These are phyloP conservation scores for Bos javanicus DNA, from an alignment of 2,113 vertebrate species.

Conservation along the genomic window DNA sequence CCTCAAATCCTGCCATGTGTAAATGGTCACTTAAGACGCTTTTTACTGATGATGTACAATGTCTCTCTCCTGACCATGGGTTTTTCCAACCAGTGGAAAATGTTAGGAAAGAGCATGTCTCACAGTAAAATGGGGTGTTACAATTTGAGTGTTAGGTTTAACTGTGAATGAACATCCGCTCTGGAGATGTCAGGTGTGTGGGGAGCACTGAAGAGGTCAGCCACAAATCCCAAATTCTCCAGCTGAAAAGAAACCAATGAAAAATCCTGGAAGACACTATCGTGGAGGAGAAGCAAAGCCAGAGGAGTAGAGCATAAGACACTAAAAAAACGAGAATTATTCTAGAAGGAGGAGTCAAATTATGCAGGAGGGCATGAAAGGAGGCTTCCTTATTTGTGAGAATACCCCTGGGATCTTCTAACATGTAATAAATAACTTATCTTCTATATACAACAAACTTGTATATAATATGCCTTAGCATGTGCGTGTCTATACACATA, in stretches of 20 bases:
- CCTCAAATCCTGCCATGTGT: background rate
- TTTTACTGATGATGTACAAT: background rate
- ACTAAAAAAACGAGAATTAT: background rate
- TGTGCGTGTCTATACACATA: background rate
- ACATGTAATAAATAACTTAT: background rate
- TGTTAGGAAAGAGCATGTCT: background rate
- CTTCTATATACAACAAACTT: background rate
- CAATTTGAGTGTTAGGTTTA: background rate
- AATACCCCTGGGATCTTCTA: background rate
- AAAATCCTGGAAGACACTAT: background rate
- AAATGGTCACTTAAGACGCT: background rate
- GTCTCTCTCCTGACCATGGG: background rate
- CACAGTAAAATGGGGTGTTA: background rate
- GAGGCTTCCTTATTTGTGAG: background rate
- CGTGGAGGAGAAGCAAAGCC: background rate
- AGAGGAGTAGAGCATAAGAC: accelerated
- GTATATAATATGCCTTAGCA: background rate
- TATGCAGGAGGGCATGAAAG: background rate
- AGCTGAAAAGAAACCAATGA: background rate
- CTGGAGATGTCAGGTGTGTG: background rate
- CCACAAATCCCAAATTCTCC: background rate
- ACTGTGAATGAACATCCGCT: background rate
- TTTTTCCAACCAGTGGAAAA: conserved; percentile 8
- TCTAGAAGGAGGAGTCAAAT: background rate
- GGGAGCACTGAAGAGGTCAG: background rate